Base-by-base conservation (phyloP, 2,888 invertebrate species). In the Charanyca ferruginea region DNA sequence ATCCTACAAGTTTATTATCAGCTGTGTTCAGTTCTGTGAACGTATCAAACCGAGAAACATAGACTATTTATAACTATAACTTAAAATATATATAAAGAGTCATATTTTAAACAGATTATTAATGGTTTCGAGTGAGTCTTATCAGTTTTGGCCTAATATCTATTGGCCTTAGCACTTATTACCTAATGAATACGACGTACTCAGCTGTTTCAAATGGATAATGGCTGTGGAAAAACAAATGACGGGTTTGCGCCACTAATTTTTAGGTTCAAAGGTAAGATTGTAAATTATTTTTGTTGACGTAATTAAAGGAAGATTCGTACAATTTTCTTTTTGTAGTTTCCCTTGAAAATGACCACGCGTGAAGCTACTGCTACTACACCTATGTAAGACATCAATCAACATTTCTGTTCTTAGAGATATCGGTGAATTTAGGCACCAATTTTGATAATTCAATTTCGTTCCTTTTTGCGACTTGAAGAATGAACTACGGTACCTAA, bases 261-360 rank as follows among this genome's bases (percentile, higher is more conserved):
- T 8, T 38, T 79, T 47, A 49, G 20, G 3, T 41, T 25, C 0
- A 42, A 66, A 75, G 77, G 77, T 77, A 66, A 66, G 78, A 32
- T n/a, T 51, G 0, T 23, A 2, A 0, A 35, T 35, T 16, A 28
- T 3, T 1, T 23, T 41, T 6, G 11, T 7, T 6, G 6, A 25
- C n/a, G n/a, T n/a, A n/a, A n/a, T n/a, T n/a, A n/a, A n/a, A n/a
- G n/a, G n/a, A n/a, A n/a, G n/a, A n/a, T n/a, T n/a, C n/a, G n/a
- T n/a, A n/a, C n/a, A n/a, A n/a, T n/a, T n/a, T n/a, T n/a, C n/a
- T n/a, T n/a, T n/a, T n/a, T n/a, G n/a, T 28, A 28, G 28, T 1
- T 7, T 28, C 28, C 28, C 6, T 28, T 28, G 7, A 28, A 8
- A 6, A 28, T 1, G 28, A 7, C 8, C 28, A 2, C 32, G 11